Evolutionary conservation across 2,888 invertebrate species (phyloP), one percentile per base, ranked within the genome.

Genomic region (Tenthredo notha): DNA sequence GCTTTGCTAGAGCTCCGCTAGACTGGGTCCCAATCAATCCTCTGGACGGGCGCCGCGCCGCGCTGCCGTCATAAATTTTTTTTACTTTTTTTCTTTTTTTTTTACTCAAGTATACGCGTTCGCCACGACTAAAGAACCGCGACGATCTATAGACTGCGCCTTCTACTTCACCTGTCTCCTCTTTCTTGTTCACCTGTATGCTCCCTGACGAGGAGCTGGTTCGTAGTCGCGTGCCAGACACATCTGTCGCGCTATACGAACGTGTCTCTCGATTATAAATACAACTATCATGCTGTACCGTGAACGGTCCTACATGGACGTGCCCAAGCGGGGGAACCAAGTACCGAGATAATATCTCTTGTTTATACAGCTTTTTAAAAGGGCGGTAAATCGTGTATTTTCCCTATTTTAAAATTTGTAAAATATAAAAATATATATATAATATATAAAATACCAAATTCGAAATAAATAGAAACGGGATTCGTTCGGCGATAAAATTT

Each of bases 141-240:
- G 80, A 80, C 61, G 21, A 61, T 74, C 72, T 74, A 74, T 18
- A 18, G 54, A 37, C 78, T 21, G 54, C 78, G 25, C 15, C 29
- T 37, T 58, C 80, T 58, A n/a, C 74, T 80, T 37, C 78, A 78
- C 78, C 80, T 80, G 80, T 61, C 80, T 61, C 80, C 54, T 40
- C 61, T 21, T 80, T 78, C 78, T 78, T 37, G 54, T 78, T 78
- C 78, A 78, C 78, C 78, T 78, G 78, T 78, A 18, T 37, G n/a
- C 78, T 78, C 21, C 21, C 37, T 40, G 72, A 72, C 40, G 72
- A 58, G 54, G 6, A 43, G 12, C 18, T 40, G 50, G n/a, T 61
- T 61, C 80, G 61, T n/a, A 61, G 80, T 80, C 80, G 80, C 80
- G 80, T 80, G 80, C 80, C 80, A 61, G 80, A 80, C 80, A 25